Evolutionary conservation across 2,113 vertebrate species (phyloP).

Genomic region (Clinocottus analis): DNA sequence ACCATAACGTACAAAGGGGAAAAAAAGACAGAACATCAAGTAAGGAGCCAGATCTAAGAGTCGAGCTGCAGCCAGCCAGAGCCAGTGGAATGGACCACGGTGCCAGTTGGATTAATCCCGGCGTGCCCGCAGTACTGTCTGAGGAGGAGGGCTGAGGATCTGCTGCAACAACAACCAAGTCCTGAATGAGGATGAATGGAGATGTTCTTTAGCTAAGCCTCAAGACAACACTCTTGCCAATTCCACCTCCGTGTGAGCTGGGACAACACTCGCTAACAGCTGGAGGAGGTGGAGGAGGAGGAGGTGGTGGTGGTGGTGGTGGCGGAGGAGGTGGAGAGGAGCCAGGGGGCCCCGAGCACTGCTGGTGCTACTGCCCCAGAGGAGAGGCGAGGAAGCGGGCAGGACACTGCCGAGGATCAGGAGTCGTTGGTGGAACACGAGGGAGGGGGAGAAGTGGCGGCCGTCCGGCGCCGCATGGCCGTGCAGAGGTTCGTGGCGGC

Average conservation of each 20-base stretch:
- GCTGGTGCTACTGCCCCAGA: slow-evolving; percentile 58
- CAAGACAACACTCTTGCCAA: slow-evolving; percentile 54
- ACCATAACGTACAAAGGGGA: neutral
- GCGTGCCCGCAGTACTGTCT: slow-evolving; percentile 84
- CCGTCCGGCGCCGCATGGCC: slow-evolving; percentile 85
- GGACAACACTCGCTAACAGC: slow-evolving; percentile 43
- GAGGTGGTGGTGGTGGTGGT: slow-evolving; percentile 59
- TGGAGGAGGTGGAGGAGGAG: slow-evolving; percentile 48
- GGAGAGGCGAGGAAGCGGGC: slow-evolving; percentile 50
- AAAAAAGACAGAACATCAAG: neutral
- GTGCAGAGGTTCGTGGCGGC: slow-evolving; percentile 92
- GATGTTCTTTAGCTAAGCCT: slow-evolving; percentile 93
- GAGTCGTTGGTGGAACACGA: slow-evolving; percentile 56
- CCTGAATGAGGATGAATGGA: slow-evolving; percentile 91
- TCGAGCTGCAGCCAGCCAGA: slow-evolving; percentile 72
- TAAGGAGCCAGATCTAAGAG: slow-evolving; percentile 29
- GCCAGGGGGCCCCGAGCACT: slow-evolving; percentile 54
- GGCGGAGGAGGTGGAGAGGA: slow-evolving; percentile 55
- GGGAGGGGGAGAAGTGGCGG: slow-evolving; percentile 69
- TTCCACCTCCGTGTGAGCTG: slow-evolving; percentile 52
- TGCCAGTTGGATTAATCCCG: slow-evolving; percentile 75
- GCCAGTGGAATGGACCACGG: slow-evolving; percentile 87
- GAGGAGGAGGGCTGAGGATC: slow-evolving; percentile 93
- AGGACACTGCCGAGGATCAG: slow-evolving; percentile 45
- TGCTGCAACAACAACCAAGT: slow-evolving; percentile 48